Evolutionary conservation across 2,888 invertebrate species (phyloP).

Genomic region (Drosophila quinaria): DNA sequence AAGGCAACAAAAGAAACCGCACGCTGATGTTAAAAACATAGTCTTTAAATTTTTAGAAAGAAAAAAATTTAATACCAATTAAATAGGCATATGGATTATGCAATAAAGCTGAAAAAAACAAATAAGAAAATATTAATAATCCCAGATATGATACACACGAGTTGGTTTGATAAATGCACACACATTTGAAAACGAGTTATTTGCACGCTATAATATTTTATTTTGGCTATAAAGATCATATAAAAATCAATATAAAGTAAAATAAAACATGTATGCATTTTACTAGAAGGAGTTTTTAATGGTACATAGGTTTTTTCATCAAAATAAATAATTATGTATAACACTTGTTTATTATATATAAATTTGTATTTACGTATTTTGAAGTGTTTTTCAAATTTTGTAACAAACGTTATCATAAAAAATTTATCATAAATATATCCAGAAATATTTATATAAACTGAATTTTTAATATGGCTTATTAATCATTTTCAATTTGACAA

Average conservation of each 20-base stretch:
- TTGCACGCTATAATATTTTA: slow-evolving; percentile 66
- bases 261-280: slow-evolving; percentile 6
- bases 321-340: neutral
- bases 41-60: slow-evolving; percentile 45
- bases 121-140: slow-evolving; percentile 29
- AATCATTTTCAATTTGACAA: neutral
- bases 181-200: slow-evolving; percentile 73
- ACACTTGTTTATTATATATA: neutral
- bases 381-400: neutral
- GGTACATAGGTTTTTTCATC: slow-evolving; percentile 24
- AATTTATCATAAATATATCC: neutral
- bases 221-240: slow-evolving; percentile 40
- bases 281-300: slow-evolving; percentile 3
- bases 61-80: slow-evolving; percentile 38
- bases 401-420: neutral
- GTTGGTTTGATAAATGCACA: slow-evolving; percentile 78
- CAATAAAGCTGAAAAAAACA: slow-evolving; percentile 27
- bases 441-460: neutral
- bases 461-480: neutral
- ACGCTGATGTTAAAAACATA: slow-evolving; percentile 51
- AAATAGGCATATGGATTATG: slow-evolving; percentile 52
- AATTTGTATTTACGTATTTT: neutral
- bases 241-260: neutral
- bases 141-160: slow-evolving; percentile 56
- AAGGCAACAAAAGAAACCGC: slow-evolving; percentile 54